A percentile compares a stretch with the other conserved stretches of the same genome.
phyloP scores from a whole-genome alignment of 1,140 invertebrate genomes.

The Pachyrhynchus sulphureomaculatus region DNA sequence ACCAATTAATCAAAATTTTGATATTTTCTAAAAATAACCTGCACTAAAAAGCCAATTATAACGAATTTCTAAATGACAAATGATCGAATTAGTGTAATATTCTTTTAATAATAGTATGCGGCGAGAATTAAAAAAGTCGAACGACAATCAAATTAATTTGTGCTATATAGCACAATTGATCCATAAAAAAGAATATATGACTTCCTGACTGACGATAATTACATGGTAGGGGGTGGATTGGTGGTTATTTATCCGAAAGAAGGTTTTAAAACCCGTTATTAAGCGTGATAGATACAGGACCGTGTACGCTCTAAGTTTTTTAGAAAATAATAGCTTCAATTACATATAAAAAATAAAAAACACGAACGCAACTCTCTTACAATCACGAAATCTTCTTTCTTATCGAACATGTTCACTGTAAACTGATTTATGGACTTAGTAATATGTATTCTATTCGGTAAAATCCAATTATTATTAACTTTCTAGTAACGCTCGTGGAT shows the following conservation, averaged over 20 bases:
- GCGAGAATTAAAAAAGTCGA: slow-evolving; percentile 28
- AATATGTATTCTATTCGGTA: too few relatives aligned
- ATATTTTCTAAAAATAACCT: slow-evolving; percentile 26
- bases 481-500: too few relatives aligned
- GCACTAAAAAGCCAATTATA: slow-evolving; percentile 27
- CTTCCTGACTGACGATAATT: slow-evolving; percentile 28
- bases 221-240: slow-evolving; percentile 16
- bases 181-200: slow-evolving; percentile 33
- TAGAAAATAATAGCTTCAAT: slow-evolving; percentile 4
- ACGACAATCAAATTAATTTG: slow-evolving; percentile 32
- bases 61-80: slow-evolving; percentile 32
- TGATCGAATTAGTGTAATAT: slow-evolving; percentile 30
- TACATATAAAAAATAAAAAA: slow-evolving; percentile 16
- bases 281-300: slow-evolving; percentile 18
- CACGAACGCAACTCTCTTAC: not conserved
- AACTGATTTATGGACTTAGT: too few relatives aligned
- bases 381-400: too few relatives aligned
- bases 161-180: slow-evolving; percentile 28
- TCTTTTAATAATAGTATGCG: slow-evolving; percentile 27
- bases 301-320: slow-evolving; percentile 2
- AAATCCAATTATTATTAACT: too few relatives aligned
- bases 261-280: slow-evolving; percentile 23
- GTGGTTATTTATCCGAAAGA: slow-evolving; percentile 27
- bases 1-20: slow-evolving; percentile 28
- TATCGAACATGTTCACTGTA: too few relatives aligned